phyloP scores from a whole-genome alignment of 2,113 vertebrate genomes.

The Etia nguti region DNA sequence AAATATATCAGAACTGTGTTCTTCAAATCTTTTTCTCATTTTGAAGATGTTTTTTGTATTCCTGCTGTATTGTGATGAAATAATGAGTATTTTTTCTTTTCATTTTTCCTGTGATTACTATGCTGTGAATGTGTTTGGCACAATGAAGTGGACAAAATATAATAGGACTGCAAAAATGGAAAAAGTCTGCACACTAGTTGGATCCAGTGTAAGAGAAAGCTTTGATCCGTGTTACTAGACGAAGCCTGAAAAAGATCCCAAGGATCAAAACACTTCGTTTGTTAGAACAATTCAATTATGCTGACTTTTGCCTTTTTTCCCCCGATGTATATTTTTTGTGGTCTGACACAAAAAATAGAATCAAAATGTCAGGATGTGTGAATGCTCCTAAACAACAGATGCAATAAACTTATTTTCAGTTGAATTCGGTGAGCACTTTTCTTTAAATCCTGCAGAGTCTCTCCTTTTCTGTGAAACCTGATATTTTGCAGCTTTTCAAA shows the following conservation, averaged over 20 bases:
- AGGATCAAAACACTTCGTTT: background rate
- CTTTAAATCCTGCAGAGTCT: background rate
- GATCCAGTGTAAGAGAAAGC: background rate
- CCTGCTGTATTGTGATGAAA: background rate
- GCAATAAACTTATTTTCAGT: background rate
- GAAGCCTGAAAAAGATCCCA: no score
- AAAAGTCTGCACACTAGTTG: background rate
- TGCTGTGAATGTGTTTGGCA: rapidly evolving
- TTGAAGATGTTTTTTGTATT: background rate
- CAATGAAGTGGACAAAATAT: background rate
- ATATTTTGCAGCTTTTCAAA: constrained; percentile 5
- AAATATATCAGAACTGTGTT: background rate
- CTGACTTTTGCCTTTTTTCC: background rate
- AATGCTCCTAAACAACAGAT: background rate
- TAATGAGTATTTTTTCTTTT: background rate
- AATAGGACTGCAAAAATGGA: background rate
- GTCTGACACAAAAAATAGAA: background rate
- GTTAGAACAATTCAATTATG: background rate
- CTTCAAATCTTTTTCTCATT: background rate
- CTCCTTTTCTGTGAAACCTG: background rate
- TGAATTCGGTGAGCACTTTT: background rate
- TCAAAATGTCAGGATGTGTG: background rate
- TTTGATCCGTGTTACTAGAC: background rate
- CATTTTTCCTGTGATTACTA: background rate
- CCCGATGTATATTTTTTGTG: rapidly evolving